Percentiles rank a stretch among this genome's conserved stretches.
Conservation (phyloP, 2,113 vertebrate species). For the Stegastes partitus region DNA sequence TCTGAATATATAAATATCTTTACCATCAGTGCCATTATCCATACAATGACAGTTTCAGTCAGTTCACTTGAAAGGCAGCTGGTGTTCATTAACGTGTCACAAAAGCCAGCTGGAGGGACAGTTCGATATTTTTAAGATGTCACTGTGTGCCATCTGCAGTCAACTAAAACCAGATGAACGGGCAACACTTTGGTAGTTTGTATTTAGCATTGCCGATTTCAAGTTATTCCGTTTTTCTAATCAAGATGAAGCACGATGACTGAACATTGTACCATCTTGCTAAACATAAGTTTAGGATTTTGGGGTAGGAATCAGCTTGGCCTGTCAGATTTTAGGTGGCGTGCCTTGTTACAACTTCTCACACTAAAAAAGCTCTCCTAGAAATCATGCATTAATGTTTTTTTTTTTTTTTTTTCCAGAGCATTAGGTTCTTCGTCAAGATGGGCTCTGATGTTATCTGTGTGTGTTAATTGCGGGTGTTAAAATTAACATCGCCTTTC, state of each 20-base stretch:
- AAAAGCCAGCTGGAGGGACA: conserved; percentile 40
- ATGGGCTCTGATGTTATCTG: conserved; percentile 9
- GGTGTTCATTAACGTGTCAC: conserved; percentile 26
- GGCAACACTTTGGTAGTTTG: background rate
- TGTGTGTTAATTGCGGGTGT: conserved; percentile 34
- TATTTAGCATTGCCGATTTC: background rate
- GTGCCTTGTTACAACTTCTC: background rate
- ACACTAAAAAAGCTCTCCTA: background rate
- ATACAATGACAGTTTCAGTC: background rate
- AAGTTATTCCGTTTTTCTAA: background rate
- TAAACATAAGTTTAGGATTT: background rate
- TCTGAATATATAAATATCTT: conserved; percentile 28
- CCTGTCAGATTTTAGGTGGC: conserved; percentile 1
- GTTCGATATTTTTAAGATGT: conserved; percentile 37
- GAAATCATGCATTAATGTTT: too few species aligned
- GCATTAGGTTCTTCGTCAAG: background rate
- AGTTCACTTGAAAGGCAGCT: conserved; percentile 33
- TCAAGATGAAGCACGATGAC: conserved; percentile 4
- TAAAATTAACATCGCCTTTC: conserved; percentile 40
- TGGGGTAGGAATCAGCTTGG: background rate
- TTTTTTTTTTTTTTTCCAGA: background rate
- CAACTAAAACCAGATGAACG: conserved; percentile 4
- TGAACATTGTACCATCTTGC: background rate
- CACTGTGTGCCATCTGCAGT: conserved; percentile 6
- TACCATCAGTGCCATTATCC: background rate